A percentile compares a stretch with the other conserved stretches of the same genome.
Evolutionary conservation across 2,888 invertebrate species (phyloP).

Genomic region (Stenchaetothrips biformis): DNA sequence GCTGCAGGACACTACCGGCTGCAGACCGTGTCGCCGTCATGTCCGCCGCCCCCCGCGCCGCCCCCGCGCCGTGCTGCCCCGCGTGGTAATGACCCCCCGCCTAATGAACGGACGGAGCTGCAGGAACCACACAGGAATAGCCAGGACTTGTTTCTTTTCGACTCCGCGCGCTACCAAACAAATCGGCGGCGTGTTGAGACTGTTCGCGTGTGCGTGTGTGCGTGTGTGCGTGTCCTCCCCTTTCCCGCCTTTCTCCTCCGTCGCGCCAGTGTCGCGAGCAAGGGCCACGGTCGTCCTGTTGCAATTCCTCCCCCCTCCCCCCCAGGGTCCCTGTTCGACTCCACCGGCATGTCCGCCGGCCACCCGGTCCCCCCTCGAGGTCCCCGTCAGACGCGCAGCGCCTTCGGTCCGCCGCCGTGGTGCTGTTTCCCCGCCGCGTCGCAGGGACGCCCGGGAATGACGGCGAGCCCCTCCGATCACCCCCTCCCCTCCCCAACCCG

Average conservation of each 20-base stretch:
- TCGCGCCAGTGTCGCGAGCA: neutral
- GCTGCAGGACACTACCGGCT: neutral
- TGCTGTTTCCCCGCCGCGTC: too few relatives aligned
- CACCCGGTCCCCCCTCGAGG: neutral
- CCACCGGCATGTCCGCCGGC: slow-evolving; percentile 6
- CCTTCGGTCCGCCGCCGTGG: too few relatives aligned
- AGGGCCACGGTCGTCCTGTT: neutral
- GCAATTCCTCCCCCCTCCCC: neutral
- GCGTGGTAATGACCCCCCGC: neutral
- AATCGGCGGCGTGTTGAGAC: too few relatives aligned
- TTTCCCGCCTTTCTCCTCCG: neutral
- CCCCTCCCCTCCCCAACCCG: neutral
- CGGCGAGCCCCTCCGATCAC: neutral
- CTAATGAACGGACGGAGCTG: too few relatives aligned
- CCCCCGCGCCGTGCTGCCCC: neutral
- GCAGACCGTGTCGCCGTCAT: neutral
- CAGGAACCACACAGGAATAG: too few relatives aligned
- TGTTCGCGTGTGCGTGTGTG: too few relatives aligned
- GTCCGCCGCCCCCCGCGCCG: neutral
- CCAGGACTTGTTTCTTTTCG: too few relatives aligned
- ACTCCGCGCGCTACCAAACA: too few relatives aligned
- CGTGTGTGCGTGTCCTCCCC: too few relatives aligned
- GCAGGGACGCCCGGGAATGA: too few relatives aligned
- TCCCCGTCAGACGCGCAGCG: neutral
- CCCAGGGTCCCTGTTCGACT: neutral